A percentile compares a stretch with the other conserved stretches of the same genome.
Evolutionary conservation across 2,797 vertebrate species (phyloP).

Genomic region (Catamblyrhynchus diadema): DNA sequence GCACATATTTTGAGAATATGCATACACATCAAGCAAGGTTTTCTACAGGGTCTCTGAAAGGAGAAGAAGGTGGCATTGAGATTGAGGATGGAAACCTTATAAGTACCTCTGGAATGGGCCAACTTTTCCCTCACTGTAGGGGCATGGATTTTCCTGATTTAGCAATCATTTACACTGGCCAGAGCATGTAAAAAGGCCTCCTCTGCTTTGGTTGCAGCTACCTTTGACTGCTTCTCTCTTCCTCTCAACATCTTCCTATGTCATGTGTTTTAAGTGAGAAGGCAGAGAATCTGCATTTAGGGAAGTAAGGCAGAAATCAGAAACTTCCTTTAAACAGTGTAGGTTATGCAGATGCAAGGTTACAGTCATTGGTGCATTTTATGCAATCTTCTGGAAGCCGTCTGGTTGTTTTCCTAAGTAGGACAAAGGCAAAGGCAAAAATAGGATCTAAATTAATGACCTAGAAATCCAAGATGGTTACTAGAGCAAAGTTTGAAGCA

Average conservation of each 20-base stretch:
- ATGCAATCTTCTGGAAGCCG: neutral
- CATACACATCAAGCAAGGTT: neutral
- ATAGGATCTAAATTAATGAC: conserved; percentile 9
- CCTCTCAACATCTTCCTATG: neutral
- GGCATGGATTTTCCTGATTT: neutral
- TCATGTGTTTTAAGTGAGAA: neutral
- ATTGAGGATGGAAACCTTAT: neutral
- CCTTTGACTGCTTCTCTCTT: neutral
- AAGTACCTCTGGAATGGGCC: neutral
- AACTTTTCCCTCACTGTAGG: neutral
- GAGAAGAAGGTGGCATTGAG: neutral
- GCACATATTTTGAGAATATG: neutral
- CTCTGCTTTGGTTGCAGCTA: neutral
- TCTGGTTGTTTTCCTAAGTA: neutral
- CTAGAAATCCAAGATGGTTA: conserved; percentile 31
- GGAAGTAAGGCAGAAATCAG: neutral
- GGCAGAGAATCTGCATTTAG: neutral
- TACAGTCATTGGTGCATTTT: neutral
- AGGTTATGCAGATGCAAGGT: neutral
- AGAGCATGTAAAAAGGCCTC: neutral
- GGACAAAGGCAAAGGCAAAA: conserved; percentile 32
- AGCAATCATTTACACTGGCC: neutral
- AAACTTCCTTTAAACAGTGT: neutral
- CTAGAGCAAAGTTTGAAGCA: conserved; percentile 3
- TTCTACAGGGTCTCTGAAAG: neutral